Base-by-base conservation (phyloP, 2,797 vertebrate genomes). In the Pogoniulus pusillus region DNA sequence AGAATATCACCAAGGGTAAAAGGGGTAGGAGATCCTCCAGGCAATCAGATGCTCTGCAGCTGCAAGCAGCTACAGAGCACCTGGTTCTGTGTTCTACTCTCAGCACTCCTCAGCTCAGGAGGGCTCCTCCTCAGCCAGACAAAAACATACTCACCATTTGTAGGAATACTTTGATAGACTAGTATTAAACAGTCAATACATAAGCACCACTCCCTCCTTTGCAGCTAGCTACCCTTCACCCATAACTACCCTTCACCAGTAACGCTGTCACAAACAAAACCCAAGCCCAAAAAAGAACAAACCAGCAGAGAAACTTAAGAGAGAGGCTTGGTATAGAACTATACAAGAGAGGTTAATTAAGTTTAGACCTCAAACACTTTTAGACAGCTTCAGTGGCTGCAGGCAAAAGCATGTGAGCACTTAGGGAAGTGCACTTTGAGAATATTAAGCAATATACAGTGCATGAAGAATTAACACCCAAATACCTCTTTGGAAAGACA, bases 171-270 rank as follows among this genome's bases (percentile, higher is more conserved):
- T 68, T 18, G 10, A 9, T 6, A 32, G 5, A 49, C 12, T 2
- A 3, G 2, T 9, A 60, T 18, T 27, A 65, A 66, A 30, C 8
- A 51, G n/a, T 7, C 37, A 47, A 41, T 45, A 62, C 5, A 10
- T 20, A 66, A 72, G 6, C 10, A 29, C 3, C 3, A 12, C 27
- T 53, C 18, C 29, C 55, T 57, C 16, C 58, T 9, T 47, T 19
- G 9, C 32, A 83, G 18, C 12, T 15, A 2, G 39, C 39, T 14
- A 15, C 1, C 0, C 9, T 45, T 62, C 34, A 41, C 26, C n/a
- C n/a, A 64, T 26, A 37, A 58, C n/a, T n/a, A n/a, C n/a, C n/a
- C n/a, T n/a, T n/a, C n/a, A 72, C 16, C 12, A 78, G 8, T 20
- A 64, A 49, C 19, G 34, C 6, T 2, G 1, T 72, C 63, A 78